Conservation (phyloP, 2,888 invertebrate genomes). For the Bombylius discolor region DNA sequence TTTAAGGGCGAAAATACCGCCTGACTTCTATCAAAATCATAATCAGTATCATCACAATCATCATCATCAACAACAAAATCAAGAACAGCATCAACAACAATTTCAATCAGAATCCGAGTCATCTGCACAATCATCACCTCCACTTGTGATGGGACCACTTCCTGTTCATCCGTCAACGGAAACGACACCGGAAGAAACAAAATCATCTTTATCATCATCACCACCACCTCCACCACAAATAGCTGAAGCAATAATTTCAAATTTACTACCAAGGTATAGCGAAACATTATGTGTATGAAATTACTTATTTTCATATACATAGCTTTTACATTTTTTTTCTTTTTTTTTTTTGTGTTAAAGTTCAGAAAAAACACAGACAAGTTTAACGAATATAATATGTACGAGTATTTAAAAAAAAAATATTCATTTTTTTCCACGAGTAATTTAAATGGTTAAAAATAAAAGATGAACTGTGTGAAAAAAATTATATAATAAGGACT, state of each 20-base stretch:
- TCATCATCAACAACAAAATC: conserved; percentile 3
- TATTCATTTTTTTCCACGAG: no score
- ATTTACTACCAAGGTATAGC: conserved; percentile 55
- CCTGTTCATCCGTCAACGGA: conserved; percentile 20
- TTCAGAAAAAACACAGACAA: no score
- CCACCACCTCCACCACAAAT: conserved; percentile 61
- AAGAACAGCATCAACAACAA: background rate
- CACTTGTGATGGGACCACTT: conserved; percentile 37
- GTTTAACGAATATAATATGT: no score
- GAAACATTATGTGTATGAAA: conserved; percentile 20
- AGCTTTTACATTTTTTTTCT: no score
- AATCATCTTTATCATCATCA: conserved; percentile 23
- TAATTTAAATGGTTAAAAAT: no score
- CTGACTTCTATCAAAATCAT: conserved; percentile 43
- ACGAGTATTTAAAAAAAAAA: no score
- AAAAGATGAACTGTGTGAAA: no score
- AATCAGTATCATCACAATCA: conserved; percentile 13
- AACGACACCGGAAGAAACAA: conserved; percentile 3
- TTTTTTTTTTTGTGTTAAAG: no score
- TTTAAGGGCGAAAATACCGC: conserved; percentile 54
- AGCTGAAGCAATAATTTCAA: conserved; percentile 62
- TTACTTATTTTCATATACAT: no score
- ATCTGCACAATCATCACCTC: conserved; percentile 5
- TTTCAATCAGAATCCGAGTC: background rate
- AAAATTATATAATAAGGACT: no score